Evolutionary conservation across 1,140 invertebrate genomes (phyloP).

Genomic region (Drosophila azteca): DNA sequence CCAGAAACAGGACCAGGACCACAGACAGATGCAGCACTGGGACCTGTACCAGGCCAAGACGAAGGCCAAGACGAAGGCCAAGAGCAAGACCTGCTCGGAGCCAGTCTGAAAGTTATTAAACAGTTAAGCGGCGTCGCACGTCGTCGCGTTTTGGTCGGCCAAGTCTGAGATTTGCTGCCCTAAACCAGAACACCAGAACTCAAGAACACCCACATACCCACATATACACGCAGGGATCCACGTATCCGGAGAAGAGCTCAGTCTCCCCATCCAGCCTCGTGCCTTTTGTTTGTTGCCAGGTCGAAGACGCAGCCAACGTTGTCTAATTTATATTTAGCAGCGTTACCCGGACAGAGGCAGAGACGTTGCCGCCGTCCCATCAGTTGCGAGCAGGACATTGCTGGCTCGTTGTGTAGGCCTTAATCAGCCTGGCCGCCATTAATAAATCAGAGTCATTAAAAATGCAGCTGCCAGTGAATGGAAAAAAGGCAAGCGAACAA

Average conservation of each 20-base stretch:
- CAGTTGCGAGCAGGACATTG: neutral
- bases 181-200: neutral
- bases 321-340: conserved; percentile 72
- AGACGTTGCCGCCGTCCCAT: neutral
- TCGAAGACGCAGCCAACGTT: conserved; percentile 64
- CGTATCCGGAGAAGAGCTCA: conserved; percentile 56
- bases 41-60: neutral
- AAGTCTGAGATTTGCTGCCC: conserved; percentile 56
- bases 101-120: conserved; percentile 75
- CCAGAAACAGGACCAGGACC: conserved; percentile 24
- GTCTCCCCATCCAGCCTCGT: neutral
- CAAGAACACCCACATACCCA: conserved; percentile 2
- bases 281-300: conserved; percentile 59
- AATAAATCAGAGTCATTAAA: conserved; percentile 84
- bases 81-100: conserved; percentile 33
- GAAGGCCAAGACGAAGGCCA: neutral
- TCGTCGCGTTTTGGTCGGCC: conserved; percentile 64
- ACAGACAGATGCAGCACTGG: conserved; percentile 12
- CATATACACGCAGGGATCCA: conserved; percentile 21
- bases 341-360: conserved; percentile 25
- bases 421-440: conserved; percentile 82
- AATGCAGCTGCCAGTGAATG: conserved; percentile 75
- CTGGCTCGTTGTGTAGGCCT: conserved; percentile 55
- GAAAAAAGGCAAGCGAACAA: conserved; percentile 42
- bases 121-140: conserved; percentile 78